Evolutionary conservation across 2,888 invertebrate species (phyloP), one percentile per base, ranked within the genome.

Genomic region (Gari tellinella): DNA sequence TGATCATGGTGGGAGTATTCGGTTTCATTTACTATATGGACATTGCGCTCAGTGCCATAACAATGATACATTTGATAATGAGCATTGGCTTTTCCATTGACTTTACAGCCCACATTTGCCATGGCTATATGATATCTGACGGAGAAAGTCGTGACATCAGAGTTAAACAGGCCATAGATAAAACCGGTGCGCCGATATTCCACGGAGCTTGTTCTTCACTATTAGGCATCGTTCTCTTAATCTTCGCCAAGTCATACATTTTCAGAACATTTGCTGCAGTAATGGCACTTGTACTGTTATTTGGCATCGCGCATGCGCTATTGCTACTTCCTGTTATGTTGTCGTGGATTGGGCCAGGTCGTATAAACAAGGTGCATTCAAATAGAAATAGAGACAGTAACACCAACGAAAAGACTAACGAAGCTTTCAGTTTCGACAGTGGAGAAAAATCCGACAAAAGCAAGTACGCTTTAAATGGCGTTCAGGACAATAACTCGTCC

Each of bases 1-100:
- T 86, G 60, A 89, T 89, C 19, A 79, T 88, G 67, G 62, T 74
- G 0, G 89, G 89, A 7, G 83, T 90, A 31, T 82, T 89, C 48
- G 89, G 89, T 1, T 88, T 84, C 57, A 21, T 78, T 12, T 17
- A 25, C n/a, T 78, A 72, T 43, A 25, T 78, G 81, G 83, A 80
- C 61, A 53, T 88, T 19, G 78, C 84, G 4, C 69, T 89, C 3
- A 88, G 85, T 53, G 82, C 86, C 15, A 82, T 89, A 15, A 88
- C 89, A 8, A 88, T 86, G 83, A 86, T 89, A 19, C 85, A 88
- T 61, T 60, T 89, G 8, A 84, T 88, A 26, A 87, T 90, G 81
- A 83, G 85, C 40, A 86, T 89, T 0, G 90, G 89, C 2, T 89
- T 90, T 66, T 86, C 88, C 15, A 85, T 89, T 10, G 88, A 88